phyloP scores from a whole-genome alignment of 92 coral and sea anemone genomes.

The Anthopleura xanthogrammica region DNA sequence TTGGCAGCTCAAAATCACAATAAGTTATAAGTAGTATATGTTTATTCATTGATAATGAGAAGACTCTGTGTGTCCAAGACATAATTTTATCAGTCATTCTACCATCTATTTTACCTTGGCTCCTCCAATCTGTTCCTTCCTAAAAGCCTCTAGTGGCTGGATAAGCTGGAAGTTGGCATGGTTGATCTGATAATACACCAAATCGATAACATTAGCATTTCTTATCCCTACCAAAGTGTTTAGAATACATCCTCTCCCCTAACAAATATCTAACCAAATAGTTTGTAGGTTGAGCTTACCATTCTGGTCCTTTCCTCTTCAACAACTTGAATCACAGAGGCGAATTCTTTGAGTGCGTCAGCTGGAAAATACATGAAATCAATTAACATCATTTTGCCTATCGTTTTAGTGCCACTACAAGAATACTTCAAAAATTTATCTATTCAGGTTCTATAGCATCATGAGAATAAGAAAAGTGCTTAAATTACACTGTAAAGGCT shows the following conservation, averaged over 20 bases:
- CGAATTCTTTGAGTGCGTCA: slow-evolving; percentile 89
- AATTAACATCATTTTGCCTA: background rate
- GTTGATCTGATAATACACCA: slow-evolving; percentile 45
- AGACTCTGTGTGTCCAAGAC: no score
- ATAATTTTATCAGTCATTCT: no score
- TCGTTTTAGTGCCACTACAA: no score
- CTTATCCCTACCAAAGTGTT: no score
- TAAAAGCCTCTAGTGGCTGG: slow-evolving; percentile 81
- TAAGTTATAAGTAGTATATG: no score
- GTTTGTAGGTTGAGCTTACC: slow-evolving; percentile 44
- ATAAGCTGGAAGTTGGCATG: slow-evolving; percentile 89
- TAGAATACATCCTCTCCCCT: no score
- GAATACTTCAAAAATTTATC: background rate
- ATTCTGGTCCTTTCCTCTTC: slow-evolving; percentile 91
- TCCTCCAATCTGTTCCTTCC: slow-evolving; percentile 98
- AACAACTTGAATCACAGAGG: slow-evolving; percentile 63
- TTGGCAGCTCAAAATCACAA: no score
- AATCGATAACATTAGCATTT: background rate
- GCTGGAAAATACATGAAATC: slow-evolving; percentile 44
- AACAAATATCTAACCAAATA: no score
- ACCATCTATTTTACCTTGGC: slow-evolving; percentile 63
- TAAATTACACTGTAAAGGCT: no score
- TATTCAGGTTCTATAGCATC: background rate
- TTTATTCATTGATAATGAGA: no score
- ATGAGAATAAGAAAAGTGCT: no score